phyloP scores from a whole-genome alignment of 1,140 invertebrate species.

The Bradysia coprophila region DNA sequence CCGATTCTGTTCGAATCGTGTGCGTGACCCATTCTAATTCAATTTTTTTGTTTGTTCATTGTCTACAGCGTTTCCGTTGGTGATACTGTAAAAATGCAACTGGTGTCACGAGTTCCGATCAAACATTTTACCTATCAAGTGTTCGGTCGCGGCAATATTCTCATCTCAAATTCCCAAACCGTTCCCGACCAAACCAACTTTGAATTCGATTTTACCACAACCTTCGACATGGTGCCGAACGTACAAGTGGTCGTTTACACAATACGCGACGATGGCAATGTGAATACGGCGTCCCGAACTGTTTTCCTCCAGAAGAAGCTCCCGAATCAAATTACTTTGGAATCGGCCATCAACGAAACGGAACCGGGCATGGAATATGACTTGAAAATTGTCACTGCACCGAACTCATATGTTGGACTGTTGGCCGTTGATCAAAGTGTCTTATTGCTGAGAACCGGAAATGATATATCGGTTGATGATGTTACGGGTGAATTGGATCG shows the following conservation, averaged over 20 bases:
- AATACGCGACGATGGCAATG: conserved; percentile 48
- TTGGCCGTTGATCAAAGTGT: conserved; percentile 78
- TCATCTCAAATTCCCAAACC: neutral
- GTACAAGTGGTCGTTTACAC: conserved; percentile 61
- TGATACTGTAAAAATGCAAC: too few relatives aligned
- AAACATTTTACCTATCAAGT: neutral
- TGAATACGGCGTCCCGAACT: conserved; percentile 61
- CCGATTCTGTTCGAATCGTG: too few relatives aligned
- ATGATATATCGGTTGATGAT: conserved; percentile 29
- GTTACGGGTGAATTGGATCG: conserved; percentile 18
- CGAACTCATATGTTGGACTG: conserved; percentile 70
- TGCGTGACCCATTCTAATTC: too few relatives aligned
- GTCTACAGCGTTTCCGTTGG: too few relatives aligned
- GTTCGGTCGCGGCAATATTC: neutral
- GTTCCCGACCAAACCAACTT: conserved; percentile 6
- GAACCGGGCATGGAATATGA: conserved; percentile 50
- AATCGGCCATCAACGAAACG: neutral
- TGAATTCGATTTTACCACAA: conserved; percentile 39
- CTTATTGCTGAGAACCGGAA: conserved; percentile 44
- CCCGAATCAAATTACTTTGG: conserved; percentile 37
- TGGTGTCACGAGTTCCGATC: too few relatives aligned
- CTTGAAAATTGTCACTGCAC: conserved; percentile 51
- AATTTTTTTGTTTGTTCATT: too few relatives aligned
- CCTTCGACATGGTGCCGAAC: conserved; percentile 61
- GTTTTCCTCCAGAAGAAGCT: conserved; percentile 55